These are phyloP conservation scores for Drosophila subsilvestris DNA, from an alignment of 2,888 invertebrate species.

Conservation along the genomic window DNA sequence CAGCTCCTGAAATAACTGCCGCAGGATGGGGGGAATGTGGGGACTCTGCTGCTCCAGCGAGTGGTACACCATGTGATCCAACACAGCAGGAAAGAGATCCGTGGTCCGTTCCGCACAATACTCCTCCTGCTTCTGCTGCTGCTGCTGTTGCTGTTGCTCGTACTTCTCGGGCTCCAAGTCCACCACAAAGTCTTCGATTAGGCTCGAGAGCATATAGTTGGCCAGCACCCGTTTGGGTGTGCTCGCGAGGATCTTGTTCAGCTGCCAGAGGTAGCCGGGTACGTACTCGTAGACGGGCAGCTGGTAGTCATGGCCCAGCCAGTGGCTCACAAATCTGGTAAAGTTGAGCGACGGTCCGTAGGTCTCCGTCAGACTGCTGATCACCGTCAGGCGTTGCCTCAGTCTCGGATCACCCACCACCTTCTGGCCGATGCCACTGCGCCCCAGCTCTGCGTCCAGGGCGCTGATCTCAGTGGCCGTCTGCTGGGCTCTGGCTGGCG, in stretches of 20 bases:
- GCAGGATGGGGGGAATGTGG: constrained; percentile 57
- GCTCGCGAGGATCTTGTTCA: constrained; percentile 62
- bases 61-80: constrained; percentile 76
- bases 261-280: constrained; percentile 70
- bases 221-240: constrained; percentile 74
- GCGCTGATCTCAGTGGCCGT: constrained; percentile 64
- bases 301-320: constrained; percentile 77
- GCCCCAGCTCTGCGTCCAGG: constrained; percentile 63
- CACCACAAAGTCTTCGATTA: constrained; percentile 69
- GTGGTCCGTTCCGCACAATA: constrained; percentile 67
- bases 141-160: background rate
- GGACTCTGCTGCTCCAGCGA: constrained; percentile 57
- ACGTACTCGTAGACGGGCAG: constrained; percentile 77
- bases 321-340: constrained; percentile 69
- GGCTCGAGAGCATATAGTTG: constrained; percentile 78
- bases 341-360: constrained; percentile 74
- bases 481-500: constrained; percentile 40
- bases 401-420: constrained; percentile 55
- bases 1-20: constrained; percentile 71
- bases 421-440: constrained; percentile 50
- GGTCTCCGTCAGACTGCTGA: constrained; percentile 66
- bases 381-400: constrained; percentile 58
- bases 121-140: constrained; percentile 58
- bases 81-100: constrained; percentile 67
- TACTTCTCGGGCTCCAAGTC: constrained; percentile 23